Evolutionary conservation across 2,888 invertebrate genomes (phyloP), one percentile per base, ranked within the genome.

Genomic region (Pristionchus arcanus): DNA sequence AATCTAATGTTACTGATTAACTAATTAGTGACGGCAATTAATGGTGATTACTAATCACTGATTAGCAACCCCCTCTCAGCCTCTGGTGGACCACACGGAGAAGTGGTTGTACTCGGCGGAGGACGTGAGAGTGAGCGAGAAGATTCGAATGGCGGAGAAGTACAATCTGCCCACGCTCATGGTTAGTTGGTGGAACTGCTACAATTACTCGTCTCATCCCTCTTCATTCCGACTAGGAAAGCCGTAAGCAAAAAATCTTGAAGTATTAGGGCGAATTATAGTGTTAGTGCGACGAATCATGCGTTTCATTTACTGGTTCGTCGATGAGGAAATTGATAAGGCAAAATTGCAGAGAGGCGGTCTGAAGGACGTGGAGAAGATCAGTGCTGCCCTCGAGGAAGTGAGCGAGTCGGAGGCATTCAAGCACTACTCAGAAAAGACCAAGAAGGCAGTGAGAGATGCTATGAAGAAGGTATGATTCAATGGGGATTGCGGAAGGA

Each of bases 381-480:
- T 31, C 2, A 15, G 21, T 15, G 21, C 2, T 34, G 37, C 21
- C 5, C 13, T 34, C 2, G 0, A 19, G 19, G 74, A 74, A 74
- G 37, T 74, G 34, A 34, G 15, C n/a, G 2, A 74, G 4, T 74
- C 74, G 28, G 74, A 21, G 31, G 37, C 74, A 74, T 74, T 74
- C 74, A 74, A 74, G 74, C 34, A 37, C 15, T 74, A 74, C 21
- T 37, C 74, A 11, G 74, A 37, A 15, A 74, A 37, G 37, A 74
- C 74, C 19, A 74, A 74, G 74, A 74, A 74, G 21, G 74, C 74
- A 19, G 74, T 74, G n/a, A 74, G 37, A 37, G 74, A 74, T 34
- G 74, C 74, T 4, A 74, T 37, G 34, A 74, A 37, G 74, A 74
- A 34, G 74, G 74, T 74, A 21, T 0, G 74, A 16, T 9, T 1